phyloP scores from a whole-genome alignment of 2,113 vertebrate species.

The Sardina pilchardus region DNA sequence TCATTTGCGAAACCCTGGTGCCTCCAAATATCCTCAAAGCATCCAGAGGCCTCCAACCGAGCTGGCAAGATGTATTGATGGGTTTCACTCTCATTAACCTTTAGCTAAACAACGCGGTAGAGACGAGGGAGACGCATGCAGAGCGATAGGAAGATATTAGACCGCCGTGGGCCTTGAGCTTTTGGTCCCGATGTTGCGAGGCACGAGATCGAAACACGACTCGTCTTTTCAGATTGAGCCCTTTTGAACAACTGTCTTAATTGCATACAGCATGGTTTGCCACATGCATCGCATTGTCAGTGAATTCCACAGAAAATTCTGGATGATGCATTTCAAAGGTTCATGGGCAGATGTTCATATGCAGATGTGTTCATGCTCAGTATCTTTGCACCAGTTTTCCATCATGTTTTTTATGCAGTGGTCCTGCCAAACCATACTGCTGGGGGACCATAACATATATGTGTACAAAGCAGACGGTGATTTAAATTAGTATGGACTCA shows the following conservation, averaged over 20 bases:
- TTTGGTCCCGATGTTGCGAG: neutral
- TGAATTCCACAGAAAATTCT: neutral
- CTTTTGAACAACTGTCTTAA: neutral
- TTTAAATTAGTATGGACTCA: too few relatives aligned
- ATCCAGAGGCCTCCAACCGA: conserved; percentile 1
- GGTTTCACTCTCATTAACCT: conserved; percentile 18
- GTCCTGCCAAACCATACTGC: neutral
- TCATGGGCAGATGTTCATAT: neutral
- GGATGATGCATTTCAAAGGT: neutral
- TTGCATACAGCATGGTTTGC: neutral
- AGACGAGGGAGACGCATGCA: neutral
- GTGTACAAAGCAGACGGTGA: neutral
- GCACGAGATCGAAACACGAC: neutral
- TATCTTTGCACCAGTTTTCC: neutral
- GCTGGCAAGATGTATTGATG: conserved; percentile 6
- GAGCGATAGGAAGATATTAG: neutral
- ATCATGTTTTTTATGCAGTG: neutral
- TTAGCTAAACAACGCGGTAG: neutral
- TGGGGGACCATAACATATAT: neutral
- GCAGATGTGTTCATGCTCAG: neutral
- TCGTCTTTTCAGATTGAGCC: neutral
- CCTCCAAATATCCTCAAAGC: conserved; percentile 11
- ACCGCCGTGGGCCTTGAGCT: neutral
- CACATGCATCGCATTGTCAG: neutral
- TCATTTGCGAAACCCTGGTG: neutral